phyloP scores from a whole-genome alignment of 2,888 invertebrate genomes.

The Eremobia ochroleuca region DNA sequence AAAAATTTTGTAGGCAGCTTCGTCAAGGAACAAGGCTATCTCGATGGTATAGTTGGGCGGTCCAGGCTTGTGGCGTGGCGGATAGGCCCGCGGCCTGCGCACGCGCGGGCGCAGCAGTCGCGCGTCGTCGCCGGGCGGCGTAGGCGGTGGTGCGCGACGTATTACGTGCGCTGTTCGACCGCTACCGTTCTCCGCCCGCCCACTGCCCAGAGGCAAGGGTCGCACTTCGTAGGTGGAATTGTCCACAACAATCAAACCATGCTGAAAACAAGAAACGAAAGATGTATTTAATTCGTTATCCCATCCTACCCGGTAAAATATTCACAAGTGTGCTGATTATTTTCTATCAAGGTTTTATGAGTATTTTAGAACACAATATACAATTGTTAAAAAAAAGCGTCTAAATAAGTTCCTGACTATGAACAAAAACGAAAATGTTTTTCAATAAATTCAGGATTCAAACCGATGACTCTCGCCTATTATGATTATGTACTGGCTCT shows the following conservation, averaged over 20 bases:
- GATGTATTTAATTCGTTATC: not conserved
- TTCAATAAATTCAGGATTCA: not conserved
- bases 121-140: conserved; percentile 86
- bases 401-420: not conserved
- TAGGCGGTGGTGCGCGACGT: conserved; percentile 88
- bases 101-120: conserved; percentile 78
- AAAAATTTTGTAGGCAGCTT: conserved; percentile 93
- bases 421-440: not conserved
- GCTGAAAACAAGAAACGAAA: conserved; percentile 83
- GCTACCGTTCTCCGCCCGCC: conserved; percentile 82
- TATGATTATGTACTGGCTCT: not conserved
- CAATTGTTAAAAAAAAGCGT: conserved; percentile 1
- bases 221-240: conserved; percentile 93
- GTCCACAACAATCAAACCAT: conserved; percentile 93
- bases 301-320: too few relatives aligned
- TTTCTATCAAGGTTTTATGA: not conserved
- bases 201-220: conserved; percentile 89
- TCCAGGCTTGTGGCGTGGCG: conserved; percentile 72
- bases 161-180: conserved; percentile 91
- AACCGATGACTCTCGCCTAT: not conserved
- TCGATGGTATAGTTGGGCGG: conserved; percentile 92
- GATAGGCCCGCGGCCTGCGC: conserved; percentile 77
- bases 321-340: too few relatives aligned
- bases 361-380: not conserved
- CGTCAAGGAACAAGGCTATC: conserved; percentile 94